Evolutionary conservation across 2,888 invertebrate genomes (phyloP).

Genomic region (Melanotus villosus): DNA sequence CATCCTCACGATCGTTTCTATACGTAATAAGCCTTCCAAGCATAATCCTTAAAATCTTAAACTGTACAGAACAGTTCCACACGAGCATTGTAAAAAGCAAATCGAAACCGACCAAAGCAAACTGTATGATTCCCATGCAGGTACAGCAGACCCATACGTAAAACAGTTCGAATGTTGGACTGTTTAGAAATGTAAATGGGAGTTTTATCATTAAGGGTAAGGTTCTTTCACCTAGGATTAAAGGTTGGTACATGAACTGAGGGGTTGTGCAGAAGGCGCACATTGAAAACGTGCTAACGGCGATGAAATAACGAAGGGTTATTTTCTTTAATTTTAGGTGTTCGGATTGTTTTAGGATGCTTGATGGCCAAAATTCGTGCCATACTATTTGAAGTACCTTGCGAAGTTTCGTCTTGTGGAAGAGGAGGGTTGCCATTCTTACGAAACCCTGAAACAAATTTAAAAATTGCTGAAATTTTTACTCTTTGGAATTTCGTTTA

Average conservation of each 20-base stretch:
- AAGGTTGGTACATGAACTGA: constrained; percentile 1
- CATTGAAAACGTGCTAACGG: not conserved
- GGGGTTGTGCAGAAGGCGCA: not conserved
- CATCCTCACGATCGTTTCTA: not conserved
- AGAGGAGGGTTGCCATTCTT: not conserved
- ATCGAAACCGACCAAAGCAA: not conserved
- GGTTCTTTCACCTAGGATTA: not conserved
- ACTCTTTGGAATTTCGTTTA: no score
- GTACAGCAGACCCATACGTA: constrained; percentile 2
- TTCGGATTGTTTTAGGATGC: not conserved
- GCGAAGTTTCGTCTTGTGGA: not conserved
- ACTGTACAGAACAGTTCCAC: constrained; percentile 15
- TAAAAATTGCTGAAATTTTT: not conserved
- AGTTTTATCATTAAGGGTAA: not conserved
- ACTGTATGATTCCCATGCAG: not conserved
- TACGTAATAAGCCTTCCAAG: not conserved
- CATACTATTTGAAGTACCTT: not conserved
- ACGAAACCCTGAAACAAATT: constrained; percentile 8
- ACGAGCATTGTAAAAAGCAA: constrained; percentile 18
- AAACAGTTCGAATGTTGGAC: constrained; percentile 3
- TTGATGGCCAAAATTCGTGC: not conserved
- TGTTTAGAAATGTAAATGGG: not conserved
- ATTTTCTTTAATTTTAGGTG: not conserved
- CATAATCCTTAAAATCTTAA: constrained; percentile 4
- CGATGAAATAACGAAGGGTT: not conserved